Evolutionary conservation across 2,797 vertebrate species (phyloP).

Genomic region (Paedocypris micromegethes): DNA sequence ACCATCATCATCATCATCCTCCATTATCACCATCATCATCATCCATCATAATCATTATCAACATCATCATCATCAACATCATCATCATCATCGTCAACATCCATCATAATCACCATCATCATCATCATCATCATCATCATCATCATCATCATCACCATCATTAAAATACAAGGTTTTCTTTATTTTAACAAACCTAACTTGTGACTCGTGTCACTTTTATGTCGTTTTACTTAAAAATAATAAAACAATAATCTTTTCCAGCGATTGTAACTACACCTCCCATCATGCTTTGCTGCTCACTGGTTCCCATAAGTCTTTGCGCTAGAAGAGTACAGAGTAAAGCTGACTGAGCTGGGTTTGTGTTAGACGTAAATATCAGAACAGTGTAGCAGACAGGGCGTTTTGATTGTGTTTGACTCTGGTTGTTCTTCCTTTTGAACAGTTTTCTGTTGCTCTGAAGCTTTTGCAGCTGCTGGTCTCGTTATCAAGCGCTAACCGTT

Average conservation of each 20-base stretch:
- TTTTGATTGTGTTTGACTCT: no score
- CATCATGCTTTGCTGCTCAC: no score
- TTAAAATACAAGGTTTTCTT: neutral
- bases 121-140: neutral
- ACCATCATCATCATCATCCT: neutral
- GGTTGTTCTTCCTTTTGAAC: no score
- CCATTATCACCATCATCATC: neutral
- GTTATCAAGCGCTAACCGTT: no score
- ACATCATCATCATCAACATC: slow-evolving; percentile 8
- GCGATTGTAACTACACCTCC: neutral
- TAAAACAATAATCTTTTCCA: neutral
- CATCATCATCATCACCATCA: neutral
- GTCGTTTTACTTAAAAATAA: neutral
- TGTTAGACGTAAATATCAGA: no score
- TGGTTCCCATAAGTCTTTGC: no score
- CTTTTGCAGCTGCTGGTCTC: no score
- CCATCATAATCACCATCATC: slow-evolving; percentile 9
- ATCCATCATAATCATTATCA: slow-evolving; percentile 22
- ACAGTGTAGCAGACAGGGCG: no score
- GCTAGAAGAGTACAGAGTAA: no score
- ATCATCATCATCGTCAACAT: no score
- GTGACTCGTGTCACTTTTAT: slow-evolving; percentile 10
- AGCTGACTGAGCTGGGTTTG: no score
- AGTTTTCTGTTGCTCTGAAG: no score
- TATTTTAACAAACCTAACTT: neutral